These are phyloP conservation scores for Episyrphus balteatus DNA, from an alignment of 1,140 invertebrate species.

Conservation along the genomic window DNA sequence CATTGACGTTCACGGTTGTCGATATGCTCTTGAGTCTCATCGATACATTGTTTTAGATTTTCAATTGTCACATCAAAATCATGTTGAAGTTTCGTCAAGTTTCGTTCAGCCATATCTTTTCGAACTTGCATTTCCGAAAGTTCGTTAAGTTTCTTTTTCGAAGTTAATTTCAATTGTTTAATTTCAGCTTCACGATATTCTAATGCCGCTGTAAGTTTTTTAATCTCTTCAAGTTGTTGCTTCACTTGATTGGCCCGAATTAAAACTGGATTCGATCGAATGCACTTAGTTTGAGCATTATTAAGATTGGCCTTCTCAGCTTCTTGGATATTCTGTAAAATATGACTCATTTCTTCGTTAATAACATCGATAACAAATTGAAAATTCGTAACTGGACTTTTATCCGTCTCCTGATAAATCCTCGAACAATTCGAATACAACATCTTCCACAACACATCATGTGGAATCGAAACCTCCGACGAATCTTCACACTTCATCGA, in stretches of 20 bases:
- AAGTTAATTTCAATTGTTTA: conserved; percentile 65
- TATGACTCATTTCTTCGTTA: conserved; percentile 46
- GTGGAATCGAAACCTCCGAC: conserved; percentile 15
- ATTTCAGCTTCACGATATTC: conserved; percentile 81
- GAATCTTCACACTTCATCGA: conserved; percentile 6
- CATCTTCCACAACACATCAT: conserved; percentile 29
- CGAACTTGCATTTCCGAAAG: conserved; percentile 84
- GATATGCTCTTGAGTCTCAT: conserved; percentile 19
- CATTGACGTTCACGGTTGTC: conserved; percentile 17
- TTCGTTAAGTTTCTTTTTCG: conserved; percentile 88
- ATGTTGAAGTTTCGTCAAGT: conserved; percentile 66
- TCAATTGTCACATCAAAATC: conserved; percentile 53
- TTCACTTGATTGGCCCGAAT: conserved; percentile 68
- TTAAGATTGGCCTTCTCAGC: conserved; percentile 61
- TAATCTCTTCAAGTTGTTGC: conserved; percentile 80
- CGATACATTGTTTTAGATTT: conserved; percentile 18
- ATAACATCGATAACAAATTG: conserved; percentile 43
- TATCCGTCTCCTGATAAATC: conserved; percentile 51
- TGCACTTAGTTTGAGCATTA: conserved; percentile 39
- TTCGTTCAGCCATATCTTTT: conserved; percentile 86
- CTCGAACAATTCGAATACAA: conserved; percentile 22
- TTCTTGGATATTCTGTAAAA: conserved; percentile 61
- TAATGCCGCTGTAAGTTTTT: conserved; percentile 67
- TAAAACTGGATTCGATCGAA: conserved; percentile 58
- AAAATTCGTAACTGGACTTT: conserved; percentile 64